phyloP scores from a whole-genome alignment of 2,888 invertebrate species.

The Halocaridina rubra region DNA sequence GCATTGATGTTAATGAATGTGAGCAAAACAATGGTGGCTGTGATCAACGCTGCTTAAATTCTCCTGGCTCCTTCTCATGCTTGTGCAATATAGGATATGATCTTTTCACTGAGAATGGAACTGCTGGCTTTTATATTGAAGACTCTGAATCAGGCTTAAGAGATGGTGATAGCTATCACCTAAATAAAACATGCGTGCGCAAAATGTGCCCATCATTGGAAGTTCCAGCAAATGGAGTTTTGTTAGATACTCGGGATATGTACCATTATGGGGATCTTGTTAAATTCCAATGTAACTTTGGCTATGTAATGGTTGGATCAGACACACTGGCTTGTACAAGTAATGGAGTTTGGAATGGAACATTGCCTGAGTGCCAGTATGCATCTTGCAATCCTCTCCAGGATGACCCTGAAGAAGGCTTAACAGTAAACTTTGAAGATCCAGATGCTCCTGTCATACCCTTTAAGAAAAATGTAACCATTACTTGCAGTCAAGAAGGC shows the following conservation, averaged over 20 bases:
- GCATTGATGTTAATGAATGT: slow-evolving; percentile 90
- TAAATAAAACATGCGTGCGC: slow-evolving; percentile 94
- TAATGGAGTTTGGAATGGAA: slow-evolving; percentile 93
- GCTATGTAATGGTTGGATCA: slow-evolving; percentile 90
- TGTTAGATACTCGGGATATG: slow-evolving; percentile 81
- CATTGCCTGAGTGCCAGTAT: slow-evolving; percentile 77
- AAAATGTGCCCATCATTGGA: slow-evolving; percentile 85
- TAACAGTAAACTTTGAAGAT: slow-evolving; percentile 74
- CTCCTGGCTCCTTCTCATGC: slow-evolving; percentile 87
- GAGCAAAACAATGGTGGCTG: slow-evolving; percentile 88
- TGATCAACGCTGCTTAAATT: slow-evolving; percentile 91
- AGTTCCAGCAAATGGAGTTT: slow-evolving; percentile 86
- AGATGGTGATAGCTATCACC: slow-evolving; percentile 88
- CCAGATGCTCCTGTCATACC: slow-evolving; percentile 86
- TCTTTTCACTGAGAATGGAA: slow-evolving; percentile 86
- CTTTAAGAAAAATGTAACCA: slow-evolving; percentile 89
- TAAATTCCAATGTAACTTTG: slow-evolving; percentile 93
- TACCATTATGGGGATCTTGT: slow-evolving; percentile 92
- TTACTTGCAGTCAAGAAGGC: slow-evolving; percentile 83
- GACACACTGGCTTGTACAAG: slow-evolving; percentile 87
- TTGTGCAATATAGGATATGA: slow-evolving; percentile 92
- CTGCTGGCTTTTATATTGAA: slow-evolving; percentile 86
- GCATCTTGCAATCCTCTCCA: slow-evolving; percentile 66
- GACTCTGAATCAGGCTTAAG: slow-evolving; percentile 85
- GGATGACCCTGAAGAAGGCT: slow-evolving; percentile 66